These are phyloP conservation scores for Amphipoea lucens DNA, from an alignment of 2,888 invertebrate species.

Conservation along the genomic window DNA sequence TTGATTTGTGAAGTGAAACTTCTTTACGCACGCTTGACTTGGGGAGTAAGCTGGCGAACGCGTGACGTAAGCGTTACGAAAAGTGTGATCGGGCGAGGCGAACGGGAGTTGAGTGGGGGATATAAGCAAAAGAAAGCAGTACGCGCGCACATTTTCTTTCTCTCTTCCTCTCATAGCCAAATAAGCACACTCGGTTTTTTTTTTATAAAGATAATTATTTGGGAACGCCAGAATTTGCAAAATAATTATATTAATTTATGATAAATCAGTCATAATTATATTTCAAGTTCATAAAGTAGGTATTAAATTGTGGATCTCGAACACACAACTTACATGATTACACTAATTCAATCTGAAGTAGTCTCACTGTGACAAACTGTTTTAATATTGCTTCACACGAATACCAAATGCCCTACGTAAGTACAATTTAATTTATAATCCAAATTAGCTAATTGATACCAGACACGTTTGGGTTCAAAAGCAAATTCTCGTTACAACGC, in stretches of 20 bases:
- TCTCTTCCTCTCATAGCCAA: too few relatives aligned
- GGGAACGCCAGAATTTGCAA: not conserved
- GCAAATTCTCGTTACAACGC: conserved; percentile 12
- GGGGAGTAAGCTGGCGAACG: too few relatives aligned
- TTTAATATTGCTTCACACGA: conserved; percentile 25
- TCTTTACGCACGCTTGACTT: too few relatives aligned
- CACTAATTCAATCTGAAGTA: not conserved
- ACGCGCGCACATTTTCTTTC: too few relatives aligned
- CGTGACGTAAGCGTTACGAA: too few relatives aligned
- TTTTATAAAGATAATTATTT: not conserved
- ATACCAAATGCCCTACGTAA: conserved; percentile 2
- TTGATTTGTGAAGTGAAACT: not conserved
- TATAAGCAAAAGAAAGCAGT: too few relatives aligned
- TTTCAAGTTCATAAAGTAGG: not conserved
- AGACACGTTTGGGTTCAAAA: conserved; percentile 18
- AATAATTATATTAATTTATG: not conserved
- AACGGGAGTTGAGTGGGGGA: too few relatives aligned
- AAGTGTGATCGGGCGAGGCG: too few relatives aligned
- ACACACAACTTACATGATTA: conserved; percentile 17
- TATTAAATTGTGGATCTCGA: not conserved
- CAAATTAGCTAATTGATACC: conserved; percentile 44
- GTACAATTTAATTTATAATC: conserved; percentile 33
- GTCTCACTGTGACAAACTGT: not conserved
- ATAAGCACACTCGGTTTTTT: not conserved
- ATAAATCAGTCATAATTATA: not conserved